Evolutionary conservation across 2,797 vertebrate species (phyloP), one percentile per base, ranked within the genome.

Genomic region (Chloroceryle inda): DNA sequence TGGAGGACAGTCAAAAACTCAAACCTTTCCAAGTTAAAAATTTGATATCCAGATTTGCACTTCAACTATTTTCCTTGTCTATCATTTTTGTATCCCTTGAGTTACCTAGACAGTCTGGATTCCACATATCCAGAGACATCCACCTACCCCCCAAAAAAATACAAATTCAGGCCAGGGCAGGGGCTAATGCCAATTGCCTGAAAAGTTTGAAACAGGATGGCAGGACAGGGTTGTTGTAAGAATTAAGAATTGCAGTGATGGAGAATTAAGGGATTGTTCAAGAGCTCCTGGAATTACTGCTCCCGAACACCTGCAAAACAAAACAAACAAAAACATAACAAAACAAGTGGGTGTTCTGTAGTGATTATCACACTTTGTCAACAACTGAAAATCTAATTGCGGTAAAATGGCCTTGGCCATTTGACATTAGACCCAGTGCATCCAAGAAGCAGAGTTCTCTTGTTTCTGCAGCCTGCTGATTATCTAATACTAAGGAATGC

Each of bases 401-500:
- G 71, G 40, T 66, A 71, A 78, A 66, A 53, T 53, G 42, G 7
- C 52, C 13, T 55, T 52, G 40, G 29, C 14, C 19, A 20, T 76
- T 67, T 67, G 38, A 67, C 67, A 35, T 71, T 13, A 75, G 53
- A 44, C 11, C 38, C 23, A 40, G 35, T 73, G 42, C 52, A 33
- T 26, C 31, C 44, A 56, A 37, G 33, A 56, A 62, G 6, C 21
- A 68, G 22, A 75, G 49, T 49, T 50, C 9, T 58, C 40, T 74
- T 47, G 7, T 72, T 90, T 37, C 67, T 71, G 14, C 56, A 56
- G 31, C 50, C 53, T 80, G 23, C 16, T 77, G 52, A 8, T 64
- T 29, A 64, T 13, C 29, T 67, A 86, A 44, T 56, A 74, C 78
- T 95, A 96, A 97, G 38, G 29, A 91, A 74, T 31, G 53, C 29